Base-by-base conservation (phyloP, 2,113 vertebrate genomes). In the Bostrychus sinensis region DNA sequence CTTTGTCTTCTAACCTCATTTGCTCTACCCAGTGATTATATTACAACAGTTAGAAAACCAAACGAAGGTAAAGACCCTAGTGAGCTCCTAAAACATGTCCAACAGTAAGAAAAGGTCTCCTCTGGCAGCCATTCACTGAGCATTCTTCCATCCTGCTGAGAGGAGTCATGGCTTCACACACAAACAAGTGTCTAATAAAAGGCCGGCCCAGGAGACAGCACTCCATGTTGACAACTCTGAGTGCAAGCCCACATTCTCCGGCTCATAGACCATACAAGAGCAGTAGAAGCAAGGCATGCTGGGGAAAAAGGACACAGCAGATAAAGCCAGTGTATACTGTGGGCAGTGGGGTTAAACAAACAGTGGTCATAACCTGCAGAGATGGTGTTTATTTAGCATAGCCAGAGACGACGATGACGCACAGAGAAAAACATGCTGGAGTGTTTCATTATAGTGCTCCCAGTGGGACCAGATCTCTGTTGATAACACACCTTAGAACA, bases 391-490 rank as follows among this genome's bases (percentile, higher is more conserved):
- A 81, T 70, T 70, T 66, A 26, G 32, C 32, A 22, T 37, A 48
- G n/a, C 39, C 25, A n/a, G 28, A 53, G 61, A 45, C 0, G 4
- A 26, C 56, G 26, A 20, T 37, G 78, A 66, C 11, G n/a, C 55
- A 50, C 22, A 39, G 63, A 57, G 59, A 68, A 64, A 55, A 56
- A 54, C 72, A 69, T n/a, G 78, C 65, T 26, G 54, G 65, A 36
- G 60, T 69, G 75, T 72, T 78, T 78, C 71, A 78, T 78, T 82
- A 66, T 3, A 60, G 50, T 36, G 50, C 23, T 63, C 45, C 7
- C 20, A 9, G n/a, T 41, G 64, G 4, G 51, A 13, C 16, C 7
- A 50, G 26, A 61, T 26, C 37, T 9, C 19, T 5, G 20, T 20
- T 25, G 30, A 63, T 30, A 36, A 16, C 19, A 55, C 34, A 78